Base-by-base conservation (phyloP, 2,113 vertebrate species). In the Siniperca knerii region DNA sequence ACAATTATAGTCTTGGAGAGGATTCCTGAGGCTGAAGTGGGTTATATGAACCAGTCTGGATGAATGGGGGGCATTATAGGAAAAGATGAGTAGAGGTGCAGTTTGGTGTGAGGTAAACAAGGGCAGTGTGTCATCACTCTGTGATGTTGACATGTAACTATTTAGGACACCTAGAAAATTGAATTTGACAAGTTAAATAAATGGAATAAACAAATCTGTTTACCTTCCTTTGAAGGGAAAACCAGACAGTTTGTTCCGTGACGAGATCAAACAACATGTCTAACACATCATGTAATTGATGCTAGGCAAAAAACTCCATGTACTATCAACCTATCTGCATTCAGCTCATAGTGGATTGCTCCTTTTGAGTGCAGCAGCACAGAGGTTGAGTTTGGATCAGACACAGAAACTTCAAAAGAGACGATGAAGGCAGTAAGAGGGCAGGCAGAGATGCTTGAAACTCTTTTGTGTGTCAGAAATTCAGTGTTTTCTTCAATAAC, bases 141-240 rank as follows among this genome's bases (percentile, higher is more conserved):
- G 23, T 64, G 8, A 18, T 64, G 70, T 61, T 84, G 74, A 75
- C 44, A 6, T 70, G 35, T 16, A 40, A 48, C 55, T 37, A 18
- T 75, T 70, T 65, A 13, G 16, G 48, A 40, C 8, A 1, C 37
- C 9, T 52, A 13, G 46, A 55, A 58, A 70, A 70, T 2, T 71
- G 8, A 74, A 55, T 40, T n/a, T 74, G 21, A 67, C 66, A 65
- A 72, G 72, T 81, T 52, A 52, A 79, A 73, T 54, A 58, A 73
- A 29, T 6, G 6, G 20, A 44, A 48, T 2, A 48, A 79, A 68
- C 9, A 33, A 72, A 71, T 71, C n/a, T 64, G 20, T 76, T 40
- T 67, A 20, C 18, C 0, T 82, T 52, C 23, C 21, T 42, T 70
- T 66, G 46, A 75, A 57, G 29, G 65, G 29, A 65, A 82, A 68